These are phyloP conservation scores for Haemorhous mexicanus DNA, from an alignment of 2,113 vertebrate genomes.

Conservation along the genomic window DNA sequence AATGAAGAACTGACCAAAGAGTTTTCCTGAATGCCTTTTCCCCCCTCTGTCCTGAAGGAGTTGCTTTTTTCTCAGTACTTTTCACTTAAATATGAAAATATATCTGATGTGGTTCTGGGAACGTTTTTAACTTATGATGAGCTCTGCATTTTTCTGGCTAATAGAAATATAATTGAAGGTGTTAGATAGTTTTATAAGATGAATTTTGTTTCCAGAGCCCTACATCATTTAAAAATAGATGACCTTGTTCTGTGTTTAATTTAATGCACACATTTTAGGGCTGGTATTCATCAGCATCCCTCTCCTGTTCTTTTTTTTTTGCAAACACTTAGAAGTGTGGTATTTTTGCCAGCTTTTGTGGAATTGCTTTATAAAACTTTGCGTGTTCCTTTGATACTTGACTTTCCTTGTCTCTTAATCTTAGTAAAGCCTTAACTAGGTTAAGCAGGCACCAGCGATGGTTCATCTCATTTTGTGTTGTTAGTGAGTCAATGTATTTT, in stretches of 20 bases:
- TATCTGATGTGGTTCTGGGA: background rate
- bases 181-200: constrained; percentile 6
- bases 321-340: background rate
- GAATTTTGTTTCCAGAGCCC: background rate
- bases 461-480: background rate
- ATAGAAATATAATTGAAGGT: constrained; percentile 39
- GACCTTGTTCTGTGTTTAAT: constrained; percentile 1
- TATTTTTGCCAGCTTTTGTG: background rate
- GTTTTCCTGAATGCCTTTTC: background rate
- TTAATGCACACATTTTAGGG: background rate
- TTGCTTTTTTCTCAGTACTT: background rate
- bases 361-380: background rate
- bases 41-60: background rate
- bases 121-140: constrained; percentile 28
- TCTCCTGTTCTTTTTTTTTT: background rate
- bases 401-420: background rate
- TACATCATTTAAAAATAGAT: background rate
- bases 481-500: background rate
- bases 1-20: background rate
- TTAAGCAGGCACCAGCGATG: background rate
- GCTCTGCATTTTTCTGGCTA: constrained; percentile 33
- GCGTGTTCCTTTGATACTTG: background rate
- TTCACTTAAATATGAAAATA: background rate
- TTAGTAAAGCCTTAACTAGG: background rate
- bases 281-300: background rate